Percentiles rank a stretch among this genome's conserved stretches.
Evolutionary conservation across 92 coral and sea anemone genomes (phyloP).

Genomic region (Porites rus): DNA sequence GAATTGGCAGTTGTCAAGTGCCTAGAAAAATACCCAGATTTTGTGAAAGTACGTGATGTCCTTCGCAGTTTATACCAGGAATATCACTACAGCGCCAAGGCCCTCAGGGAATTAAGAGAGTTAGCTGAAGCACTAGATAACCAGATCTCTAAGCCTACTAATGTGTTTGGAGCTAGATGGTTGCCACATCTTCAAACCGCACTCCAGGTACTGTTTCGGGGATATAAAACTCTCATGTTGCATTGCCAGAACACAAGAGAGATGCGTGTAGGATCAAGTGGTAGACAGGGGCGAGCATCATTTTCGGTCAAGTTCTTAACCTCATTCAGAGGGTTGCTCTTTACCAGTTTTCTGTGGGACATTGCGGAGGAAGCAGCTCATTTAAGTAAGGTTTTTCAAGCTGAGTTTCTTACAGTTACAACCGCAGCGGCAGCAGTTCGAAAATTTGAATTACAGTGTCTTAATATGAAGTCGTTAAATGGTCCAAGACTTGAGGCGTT

Average conservation of each 20-base stretch:
- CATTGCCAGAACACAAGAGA: conserved; percentile 32
- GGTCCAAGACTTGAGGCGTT: conserved; percentile 26
- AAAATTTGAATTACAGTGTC: conserved; percentile 28
- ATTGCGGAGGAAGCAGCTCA: conserved; percentile 37
- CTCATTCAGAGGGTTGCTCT: conserved; percentile 27
- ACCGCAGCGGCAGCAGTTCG: conserved; percentile 48
- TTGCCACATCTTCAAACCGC: conserved; percentile 36
- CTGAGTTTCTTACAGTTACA: conserved; percentile 51
- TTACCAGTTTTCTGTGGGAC: conserved; percentile 22
- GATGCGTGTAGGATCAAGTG: not conserved
- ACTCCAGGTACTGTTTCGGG: conserved; percentile 14
- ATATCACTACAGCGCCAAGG: conserved; percentile 38
- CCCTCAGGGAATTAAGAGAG: conserved; percentile 19
- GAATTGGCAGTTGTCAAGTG: conserved; percentile 35
- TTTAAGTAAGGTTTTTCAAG: conserved; percentile 47
- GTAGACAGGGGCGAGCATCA: conserved; percentile 16
- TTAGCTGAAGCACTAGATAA: conserved; percentile 32
- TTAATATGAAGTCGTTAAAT: conserved; percentile 9
- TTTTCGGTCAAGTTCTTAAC: conserved; percentile 29
- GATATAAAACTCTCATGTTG: conserved; percentile 13
- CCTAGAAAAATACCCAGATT: conserved; percentile 9
- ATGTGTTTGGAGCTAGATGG: conserved; percentile 36
- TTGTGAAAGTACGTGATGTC: conserved; percentile 28
- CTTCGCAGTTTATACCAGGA: conserved; percentile 43
- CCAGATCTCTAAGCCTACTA: conserved; percentile 26